Percentiles rank a stretch among this genome's conserved stretches.
Conservation (phyloP, 2,797 vertebrate genomes). For the Meriones psammophilus region DNA sequence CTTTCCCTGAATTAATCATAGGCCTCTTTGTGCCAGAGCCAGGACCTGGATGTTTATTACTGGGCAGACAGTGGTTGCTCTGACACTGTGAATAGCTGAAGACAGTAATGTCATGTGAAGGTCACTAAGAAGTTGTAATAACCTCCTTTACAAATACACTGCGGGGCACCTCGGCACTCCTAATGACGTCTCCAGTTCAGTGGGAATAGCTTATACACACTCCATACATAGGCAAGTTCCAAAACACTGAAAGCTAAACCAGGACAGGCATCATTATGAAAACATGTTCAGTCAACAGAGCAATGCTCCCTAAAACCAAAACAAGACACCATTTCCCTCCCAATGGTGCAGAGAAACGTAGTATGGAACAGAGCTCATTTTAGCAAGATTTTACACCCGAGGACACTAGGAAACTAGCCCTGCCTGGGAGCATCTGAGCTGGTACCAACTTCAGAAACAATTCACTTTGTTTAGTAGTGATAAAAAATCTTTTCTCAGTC, state of each 20-base stretch:
- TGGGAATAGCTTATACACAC: background rate
- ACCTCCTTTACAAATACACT: background rate
- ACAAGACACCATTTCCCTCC: background rate
- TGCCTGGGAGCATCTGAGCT: background rate
- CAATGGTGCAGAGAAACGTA: background rate
- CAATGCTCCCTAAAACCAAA: background rate
- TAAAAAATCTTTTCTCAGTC: background rate
- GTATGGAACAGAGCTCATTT: too few relatives aligned
- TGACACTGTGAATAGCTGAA: background rate
- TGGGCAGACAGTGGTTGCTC: background rate
- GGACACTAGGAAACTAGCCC: too few relatives aligned
- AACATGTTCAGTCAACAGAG: background rate
- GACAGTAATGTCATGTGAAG: background rate
- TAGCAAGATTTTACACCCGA: background rate
- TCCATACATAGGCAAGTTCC: background rate
- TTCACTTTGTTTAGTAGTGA: slow-evolving; percentile 1
- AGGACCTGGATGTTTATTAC: background rate
- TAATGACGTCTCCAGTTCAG: background rate
- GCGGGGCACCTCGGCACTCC: background rate
- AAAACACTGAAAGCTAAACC: background rate
- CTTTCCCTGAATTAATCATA: background rate
- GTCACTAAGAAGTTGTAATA: background rate
- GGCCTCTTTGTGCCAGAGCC: background rate
- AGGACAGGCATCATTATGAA: background rate
- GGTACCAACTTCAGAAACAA: background rate